phyloP scores from a whole-genome alignment of 2,113 vertebrate genomes.

The Anser cygnoides region DNA sequence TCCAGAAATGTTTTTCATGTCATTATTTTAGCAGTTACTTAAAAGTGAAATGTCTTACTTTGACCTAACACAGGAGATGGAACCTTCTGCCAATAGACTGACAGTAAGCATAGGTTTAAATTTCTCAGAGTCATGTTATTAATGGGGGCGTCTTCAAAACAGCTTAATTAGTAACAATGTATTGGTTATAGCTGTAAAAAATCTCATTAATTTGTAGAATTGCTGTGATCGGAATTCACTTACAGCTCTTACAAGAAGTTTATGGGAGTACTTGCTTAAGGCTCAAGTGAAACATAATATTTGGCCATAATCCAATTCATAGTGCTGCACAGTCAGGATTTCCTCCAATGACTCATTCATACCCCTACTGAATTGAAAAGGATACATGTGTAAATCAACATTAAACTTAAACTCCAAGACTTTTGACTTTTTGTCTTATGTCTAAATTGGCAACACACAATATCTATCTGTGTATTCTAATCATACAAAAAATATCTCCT shows the following conservation, averaged over 20 bases:
- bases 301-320: conserved; percentile 51
- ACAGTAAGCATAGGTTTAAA: not conserved
- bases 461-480: not conserved
- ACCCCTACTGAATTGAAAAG: conserved; percentile 42
- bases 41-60: not conserved
- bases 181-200: not conserved
- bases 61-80: not conserved
- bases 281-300: conserved; percentile 17
- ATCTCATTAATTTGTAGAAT: not conserved
- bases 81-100: not conserved
- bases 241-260: not conserved
- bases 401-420: not conserved
- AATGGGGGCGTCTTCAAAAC: not conserved
- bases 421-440: not conserved
- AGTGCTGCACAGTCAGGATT: conserved; percentile 46
- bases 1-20: not conserved
- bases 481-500: not conserved
- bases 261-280: not conserved
- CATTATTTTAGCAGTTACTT: not conserved
- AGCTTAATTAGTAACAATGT: not conserved
- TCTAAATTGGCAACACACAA: not conserved
- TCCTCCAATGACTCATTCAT: conserved; percentile 54
- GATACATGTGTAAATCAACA: not conserved
- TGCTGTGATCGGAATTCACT: not conserved
- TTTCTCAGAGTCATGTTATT: not conserved